Conservation (phyloP, 2,797 vertebrate genomes). For the Psittacula derbiana region DNA sequence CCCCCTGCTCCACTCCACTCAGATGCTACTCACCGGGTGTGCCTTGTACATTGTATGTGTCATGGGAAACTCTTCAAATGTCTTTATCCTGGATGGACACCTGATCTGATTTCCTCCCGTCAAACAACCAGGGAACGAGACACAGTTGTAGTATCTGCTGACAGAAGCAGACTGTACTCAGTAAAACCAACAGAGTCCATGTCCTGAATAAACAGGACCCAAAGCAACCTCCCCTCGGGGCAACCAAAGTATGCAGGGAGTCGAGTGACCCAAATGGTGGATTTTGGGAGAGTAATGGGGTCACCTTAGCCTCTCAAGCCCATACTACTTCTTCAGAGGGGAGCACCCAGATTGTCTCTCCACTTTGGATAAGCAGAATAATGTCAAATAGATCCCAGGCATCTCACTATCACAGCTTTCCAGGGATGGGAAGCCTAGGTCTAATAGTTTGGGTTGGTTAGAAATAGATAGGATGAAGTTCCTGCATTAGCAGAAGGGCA, state of each 20-base stretch:
- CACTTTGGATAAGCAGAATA: background rate
- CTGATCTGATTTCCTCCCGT: constrained; percentile 83
- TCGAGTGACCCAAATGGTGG: background rate
- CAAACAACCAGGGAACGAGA: constrained; percentile 89
- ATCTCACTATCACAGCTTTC: background rate
- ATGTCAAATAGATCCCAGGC: background rate
- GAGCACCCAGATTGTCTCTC: background rate
- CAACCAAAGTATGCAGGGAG: background rate
- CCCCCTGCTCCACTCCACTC: background rate
- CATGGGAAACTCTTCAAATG: constrained; percentile 92
- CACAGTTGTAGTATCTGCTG: constrained; percentile 95
- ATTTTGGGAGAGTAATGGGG: background rate
- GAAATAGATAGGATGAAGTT: background rate
- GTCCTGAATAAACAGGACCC: background rate
- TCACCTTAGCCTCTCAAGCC: background rate
- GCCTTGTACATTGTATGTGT: constrained; percentile 85
- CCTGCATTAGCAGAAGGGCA: background rate
- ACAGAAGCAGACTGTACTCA: background rate
- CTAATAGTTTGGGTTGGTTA: background rate
- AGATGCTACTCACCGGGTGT: constrained; percentile 80
- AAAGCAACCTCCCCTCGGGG: background rate
- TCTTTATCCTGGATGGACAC: constrained; percentile 89
- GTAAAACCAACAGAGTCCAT: background rate
- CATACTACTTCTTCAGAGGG: background rate
- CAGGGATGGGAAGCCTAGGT: background rate